phyloP scores from a whole-genome alignment of 2,888 invertebrate species.

The Cataglyphis albicans region DNA sequence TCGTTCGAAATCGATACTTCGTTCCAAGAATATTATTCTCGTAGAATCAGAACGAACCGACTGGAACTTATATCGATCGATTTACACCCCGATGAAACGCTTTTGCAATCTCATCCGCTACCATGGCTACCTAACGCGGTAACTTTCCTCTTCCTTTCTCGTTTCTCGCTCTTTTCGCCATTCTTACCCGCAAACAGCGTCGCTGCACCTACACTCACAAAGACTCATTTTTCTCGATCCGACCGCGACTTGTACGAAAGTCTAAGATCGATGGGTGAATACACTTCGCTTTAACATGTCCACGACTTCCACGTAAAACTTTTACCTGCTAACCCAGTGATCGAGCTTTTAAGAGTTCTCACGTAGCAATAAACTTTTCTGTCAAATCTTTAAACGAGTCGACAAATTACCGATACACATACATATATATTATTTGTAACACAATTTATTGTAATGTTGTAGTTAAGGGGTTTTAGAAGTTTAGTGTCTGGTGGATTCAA shows the following conservation, averaged over 20 bases:
- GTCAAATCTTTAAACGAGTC: slow-evolving; percentile 34
- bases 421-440: background rate
- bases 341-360: slow-evolving; percentile 46
- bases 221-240: slow-evolving; percentile 66
- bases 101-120: slow-evolving; percentile 60
- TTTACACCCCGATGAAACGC: slow-evolving; percentile 62
- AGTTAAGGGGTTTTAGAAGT: background rate
- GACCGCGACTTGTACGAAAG: slow-evolving; percentile 55
- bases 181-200: slow-evolving; percentile 57
- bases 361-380: slow-evolving; percentile 54
- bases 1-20: slow-evolving; percentile 22
- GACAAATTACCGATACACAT: slow-evolving; percentile 18
- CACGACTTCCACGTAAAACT: slow-evolving; percentile 53
- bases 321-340: slow-evolving; percentile 53
- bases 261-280: slow-evolving; percentile 62
- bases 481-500: background rate
- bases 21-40: slow-evolving; percentile 40
- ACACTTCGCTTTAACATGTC: slow-evolving; percentile 47
- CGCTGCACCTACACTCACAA: slow-evolving; percentile 39
- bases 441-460: background rate
- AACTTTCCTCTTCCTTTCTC: slow-evolving; percentile 58
- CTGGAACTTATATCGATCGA: slow-evolving; percentile 61
- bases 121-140: slow-evolving; percentile 44
- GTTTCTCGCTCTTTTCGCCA: slow-evolving; percentile 40
- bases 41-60: slow-evolving; percentile 25